Evolutionary conservation across 2,888 invertebrate species (phyloP), one percentile per base, ranked within the genome.

Genomic region (Macroteleia sp.): DNA sequence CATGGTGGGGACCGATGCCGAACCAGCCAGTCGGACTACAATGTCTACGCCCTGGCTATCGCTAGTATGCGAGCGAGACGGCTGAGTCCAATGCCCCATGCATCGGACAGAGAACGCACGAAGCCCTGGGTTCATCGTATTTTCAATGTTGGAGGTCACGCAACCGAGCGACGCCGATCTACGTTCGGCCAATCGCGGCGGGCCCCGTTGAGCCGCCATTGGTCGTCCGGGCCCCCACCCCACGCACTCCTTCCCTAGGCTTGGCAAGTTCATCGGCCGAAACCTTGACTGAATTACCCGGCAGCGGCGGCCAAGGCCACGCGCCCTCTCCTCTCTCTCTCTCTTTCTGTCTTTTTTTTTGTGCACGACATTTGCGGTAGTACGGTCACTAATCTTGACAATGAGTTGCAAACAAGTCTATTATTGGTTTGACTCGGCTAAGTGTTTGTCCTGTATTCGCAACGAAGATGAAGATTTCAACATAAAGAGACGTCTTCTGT

Each of bases 241-340:
- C 28, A 6, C 54, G 10, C 77, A 76, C 83, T 82, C 85, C 85
- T 83, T 85, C 85, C 85, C 79, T 48, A 81, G 78, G 61, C 86
- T 90, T 89, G 91, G 92, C 91, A 92, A 94, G 95, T 95, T 95
- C 95, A 95, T 94, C 95, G 95, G 94, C 95, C 93, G 95, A 95
- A 95, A 95, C 95, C 95, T 95, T 95, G 95, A 95, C 95, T 95
- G 95, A 95, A 94, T 95, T 94, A 95, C 95, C 93, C 93, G 93
- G 90, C 90, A 89, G 89, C 91, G 87, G 88, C 92, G 94, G 95
- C 94, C 94, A 94, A 94, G 94, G 94, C 94, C 94, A 94, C 92
- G 93, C 85, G 84, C 86, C 86, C 86, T 85, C 87, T 82, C 82
- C 84, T 64, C 64, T 76, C 62, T 79, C 79, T 50, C 62, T 48